Evolutionary conservation across 2,113 vertebrate species (phyloP).

Genomic region (Potamarius usumacintae): DNA sequence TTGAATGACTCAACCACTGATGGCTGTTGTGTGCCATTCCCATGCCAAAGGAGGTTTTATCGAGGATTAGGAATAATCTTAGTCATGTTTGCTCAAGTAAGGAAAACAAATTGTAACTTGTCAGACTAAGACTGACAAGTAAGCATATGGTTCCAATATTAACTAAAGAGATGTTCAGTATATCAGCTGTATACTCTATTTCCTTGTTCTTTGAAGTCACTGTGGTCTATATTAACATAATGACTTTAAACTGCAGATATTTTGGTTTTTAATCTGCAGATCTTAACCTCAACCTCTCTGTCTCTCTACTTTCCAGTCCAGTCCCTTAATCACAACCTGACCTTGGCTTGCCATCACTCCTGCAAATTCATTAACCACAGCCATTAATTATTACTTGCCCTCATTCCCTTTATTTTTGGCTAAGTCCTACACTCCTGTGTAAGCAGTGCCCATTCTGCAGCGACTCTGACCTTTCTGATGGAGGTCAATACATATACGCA

Average conservation of each 20-base stretch:
- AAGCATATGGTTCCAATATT: slow-evolving; percentile 3
- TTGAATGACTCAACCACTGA: background rate
- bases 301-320: slow-evolving; percentile 5
- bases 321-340: slow-evolving; percentile 38
- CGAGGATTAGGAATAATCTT: background rate
- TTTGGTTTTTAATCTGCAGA: slow-evolving; percentile 13
- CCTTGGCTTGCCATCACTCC: slow-evolving; percentile 33
- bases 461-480: slow-evolving; percentile 12
- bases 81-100: background rate
- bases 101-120: background rate
- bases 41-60: background rate
- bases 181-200: slow-evolving; percentile 22
- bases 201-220: slow-evolving; percentile 1
- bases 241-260: slow-evolving; percentile 16
- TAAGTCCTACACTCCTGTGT: slow-evolving; percentile 33
- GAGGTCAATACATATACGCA: slow-evolving; percentile 37
- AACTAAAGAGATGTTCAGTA: background rate
- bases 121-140: background rate
- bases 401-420: slow-evolving; percentile 38
- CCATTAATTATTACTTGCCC: slow-evolving; percentile 50
- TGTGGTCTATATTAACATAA: background rate
- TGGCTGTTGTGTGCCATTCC: background rate
- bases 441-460: slow-evolving; percentile 15
- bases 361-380: slow-evolving; percentile 48
- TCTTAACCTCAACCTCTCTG: slow-evolving; percentile 20